phyloP scores from a whole-genome alignment of 2,888 invertebrate genomes.

The Tachina grossa region DNA sequence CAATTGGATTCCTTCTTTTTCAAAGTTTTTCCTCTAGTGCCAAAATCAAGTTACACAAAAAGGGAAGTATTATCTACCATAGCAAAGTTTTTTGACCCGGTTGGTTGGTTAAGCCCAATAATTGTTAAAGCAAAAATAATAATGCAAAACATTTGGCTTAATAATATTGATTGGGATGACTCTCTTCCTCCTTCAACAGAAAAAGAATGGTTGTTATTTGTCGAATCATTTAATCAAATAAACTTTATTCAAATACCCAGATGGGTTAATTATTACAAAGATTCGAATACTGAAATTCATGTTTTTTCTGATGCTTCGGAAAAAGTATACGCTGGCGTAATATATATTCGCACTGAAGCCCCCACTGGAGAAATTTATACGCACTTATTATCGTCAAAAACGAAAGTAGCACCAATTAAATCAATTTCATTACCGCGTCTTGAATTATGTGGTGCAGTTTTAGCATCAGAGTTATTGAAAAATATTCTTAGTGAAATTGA shows the following conservation, averaged over 20 bases:
- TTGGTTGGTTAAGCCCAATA: not conserved
- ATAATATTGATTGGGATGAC: not conserved
- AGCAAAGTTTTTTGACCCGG: not conserved
- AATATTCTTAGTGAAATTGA: conserved; percentile 7
- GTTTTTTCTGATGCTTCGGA: not conserved
- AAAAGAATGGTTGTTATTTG: not conserved
- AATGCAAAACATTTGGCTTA: not conserved
- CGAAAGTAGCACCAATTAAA: not conserved
- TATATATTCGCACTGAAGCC: too few relatives aligned
- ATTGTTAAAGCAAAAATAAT: not conserved
- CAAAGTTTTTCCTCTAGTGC: not conserved
- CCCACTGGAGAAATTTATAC: too few relatives aligned
- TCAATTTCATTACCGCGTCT: conserved; percentile 1
- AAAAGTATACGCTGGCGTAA: too few relatives aligned
- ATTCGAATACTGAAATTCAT: not conserved
- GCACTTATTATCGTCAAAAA: too few relatives aligned
- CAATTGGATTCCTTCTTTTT: not conserved
- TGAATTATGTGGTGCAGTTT: conserved; percentile 26
- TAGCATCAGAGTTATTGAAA: not conserved
- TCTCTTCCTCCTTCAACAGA: not conserved
- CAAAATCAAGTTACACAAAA: not conserved
- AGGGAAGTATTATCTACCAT: not conserved
- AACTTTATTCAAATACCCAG: not conserved
- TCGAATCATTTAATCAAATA: not conserved
- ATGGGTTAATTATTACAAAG: not conserved